Percentiles rank a stretch among this genome's conserved stretches.
Evolutionary conservation across 2,113 vertebrate genomes (phyloP).

Genomic region (Alouatta palliata): DNA sequence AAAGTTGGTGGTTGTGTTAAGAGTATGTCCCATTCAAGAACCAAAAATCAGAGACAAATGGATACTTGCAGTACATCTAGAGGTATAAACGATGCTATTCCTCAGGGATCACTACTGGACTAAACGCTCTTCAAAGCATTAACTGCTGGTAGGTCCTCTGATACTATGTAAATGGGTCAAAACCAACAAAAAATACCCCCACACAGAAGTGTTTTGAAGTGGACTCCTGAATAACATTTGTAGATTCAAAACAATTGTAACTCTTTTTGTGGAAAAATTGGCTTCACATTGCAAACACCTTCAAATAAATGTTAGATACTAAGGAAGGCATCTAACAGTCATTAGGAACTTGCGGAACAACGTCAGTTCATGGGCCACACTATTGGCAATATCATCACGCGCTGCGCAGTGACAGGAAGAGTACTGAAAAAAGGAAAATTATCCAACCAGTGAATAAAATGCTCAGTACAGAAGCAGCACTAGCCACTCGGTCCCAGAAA

Average conservation of each 20-base stretch:
- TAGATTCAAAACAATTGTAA: slow-evolving; percentile 19
- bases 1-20: slow-evolving; percentile 34
- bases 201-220: not conserved
- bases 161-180: not conserved
- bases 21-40: not conserved
- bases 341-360: not conserved
- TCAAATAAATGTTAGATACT: not conserved
- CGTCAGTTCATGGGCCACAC: not conserved
- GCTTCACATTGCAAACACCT: not conserved
- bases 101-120: not conserved
- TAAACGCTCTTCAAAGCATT: not conserved
- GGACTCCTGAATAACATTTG: not conserved
- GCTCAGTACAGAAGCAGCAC: not conserved
- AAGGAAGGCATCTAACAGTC: not conserved
- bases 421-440: not conserved
- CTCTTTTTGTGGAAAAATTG: slow-evolving; percentile 13
- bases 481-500: not conserved
- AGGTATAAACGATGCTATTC: slow-evolving; percentile 12
- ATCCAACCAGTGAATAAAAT: not conserved
- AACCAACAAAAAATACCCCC: not conserved
- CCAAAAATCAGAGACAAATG: not conserved
- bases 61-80: not conserved
- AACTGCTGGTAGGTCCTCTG: not conserved
- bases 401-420: not conserved
- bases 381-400: not conserved